A percentile compares a stretch with the other conserved stretches of the same genome.
phyloP scores from a whole-genome alignment of 2,113 vertebrate species.

The human (Homo sapiens) region DNA sequence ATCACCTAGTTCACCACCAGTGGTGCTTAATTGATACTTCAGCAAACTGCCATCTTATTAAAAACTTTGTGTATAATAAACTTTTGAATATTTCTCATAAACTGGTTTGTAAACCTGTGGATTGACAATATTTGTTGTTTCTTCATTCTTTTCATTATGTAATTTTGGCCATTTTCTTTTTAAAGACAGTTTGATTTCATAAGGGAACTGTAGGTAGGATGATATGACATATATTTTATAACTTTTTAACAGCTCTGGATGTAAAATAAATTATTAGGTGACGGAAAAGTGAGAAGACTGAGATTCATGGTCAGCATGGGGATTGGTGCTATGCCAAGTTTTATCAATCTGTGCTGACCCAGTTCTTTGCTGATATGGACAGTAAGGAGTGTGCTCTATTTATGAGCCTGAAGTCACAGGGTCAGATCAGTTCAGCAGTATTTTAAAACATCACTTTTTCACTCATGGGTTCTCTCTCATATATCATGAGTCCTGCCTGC shows the following conservation, averaged over 20 bases:
- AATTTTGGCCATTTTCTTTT: slow-evolving; percentile 25
- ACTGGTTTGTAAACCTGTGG: not conserved
- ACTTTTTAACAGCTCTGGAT: slow-evolving; percentile 7
- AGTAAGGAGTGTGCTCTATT: slow-evolving; percentile 15
- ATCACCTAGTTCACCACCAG: not conserved
- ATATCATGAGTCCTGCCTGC: not conserved
- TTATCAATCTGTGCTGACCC: slow-evolving; percentile 33
- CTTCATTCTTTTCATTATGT: not conserved
- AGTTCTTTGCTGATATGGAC: slow-evolving; percentile 25
- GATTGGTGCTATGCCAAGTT: not conserved
- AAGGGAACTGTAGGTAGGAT: not conserved
- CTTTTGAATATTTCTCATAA: not conserved
- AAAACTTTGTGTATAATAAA: not conserved
- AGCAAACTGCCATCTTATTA: not conserved
- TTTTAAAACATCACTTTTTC: slow-evolving; percentile 54
- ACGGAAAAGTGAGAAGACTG: slow-evolving; percentile 4
- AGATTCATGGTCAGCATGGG: slow-evolving; percentile 50
- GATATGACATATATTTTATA: slow-evolving; percentile 28
- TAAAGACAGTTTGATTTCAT: not conserved
- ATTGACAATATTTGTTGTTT: not conserved
- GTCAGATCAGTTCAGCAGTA: not conserved
- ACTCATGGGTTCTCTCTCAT: not conserved
- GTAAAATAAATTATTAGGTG: slow-evolving; percentile 53
- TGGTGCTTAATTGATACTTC: not conserved
- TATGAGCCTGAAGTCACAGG: not conserved